Percentiles rank a stretch among this genome's conserved stretches.
These are phyloP conservation scores for Falco berigora DNA, from an alignment of 2,797 vertebrate genomes.

Conservation along the genomic window DNA sequence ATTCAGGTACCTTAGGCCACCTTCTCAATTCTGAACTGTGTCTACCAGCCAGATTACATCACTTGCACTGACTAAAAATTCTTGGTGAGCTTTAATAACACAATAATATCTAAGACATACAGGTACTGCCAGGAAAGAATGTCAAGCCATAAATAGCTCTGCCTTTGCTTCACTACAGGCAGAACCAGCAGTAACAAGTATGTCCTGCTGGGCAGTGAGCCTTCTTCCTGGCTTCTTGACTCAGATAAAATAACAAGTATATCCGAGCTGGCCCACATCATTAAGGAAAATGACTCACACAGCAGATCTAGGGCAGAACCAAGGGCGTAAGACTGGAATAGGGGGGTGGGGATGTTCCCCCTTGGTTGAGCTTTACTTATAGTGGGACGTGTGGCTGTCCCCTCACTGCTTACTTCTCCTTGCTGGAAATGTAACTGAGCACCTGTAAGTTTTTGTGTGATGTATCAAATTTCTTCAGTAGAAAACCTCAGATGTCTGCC, in stretches of 20 bases:
- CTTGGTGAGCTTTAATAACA: background rate
- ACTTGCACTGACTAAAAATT: background rate
- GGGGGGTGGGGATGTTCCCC: background rate
- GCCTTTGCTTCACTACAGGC: background rate
- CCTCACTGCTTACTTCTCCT: background rate
- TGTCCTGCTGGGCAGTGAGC: background rate
- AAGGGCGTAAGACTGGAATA: background rate
- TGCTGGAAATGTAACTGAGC: background rate
- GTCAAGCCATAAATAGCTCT: background rate
- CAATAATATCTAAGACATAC: background rate
- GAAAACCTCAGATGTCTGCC: background rate
- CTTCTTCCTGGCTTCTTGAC: background rate
- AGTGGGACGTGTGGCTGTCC: accelerated
- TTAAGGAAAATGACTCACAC: background rate
- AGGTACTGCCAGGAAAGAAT: background rate
- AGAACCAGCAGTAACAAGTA: background rate
- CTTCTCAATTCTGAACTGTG: background rate
- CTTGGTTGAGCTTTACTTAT: background rate
- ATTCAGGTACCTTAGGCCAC: background rate
- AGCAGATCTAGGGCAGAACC: background rate
- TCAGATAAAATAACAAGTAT: background rate
- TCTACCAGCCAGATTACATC: background rate
- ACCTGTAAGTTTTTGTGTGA: background rate
- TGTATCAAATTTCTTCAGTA: background rate
- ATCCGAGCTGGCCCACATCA: background rate